phyloP scores from a whole-genome alignment of 2,888 invertebrate species.

The Gari tellinella region DNA sequence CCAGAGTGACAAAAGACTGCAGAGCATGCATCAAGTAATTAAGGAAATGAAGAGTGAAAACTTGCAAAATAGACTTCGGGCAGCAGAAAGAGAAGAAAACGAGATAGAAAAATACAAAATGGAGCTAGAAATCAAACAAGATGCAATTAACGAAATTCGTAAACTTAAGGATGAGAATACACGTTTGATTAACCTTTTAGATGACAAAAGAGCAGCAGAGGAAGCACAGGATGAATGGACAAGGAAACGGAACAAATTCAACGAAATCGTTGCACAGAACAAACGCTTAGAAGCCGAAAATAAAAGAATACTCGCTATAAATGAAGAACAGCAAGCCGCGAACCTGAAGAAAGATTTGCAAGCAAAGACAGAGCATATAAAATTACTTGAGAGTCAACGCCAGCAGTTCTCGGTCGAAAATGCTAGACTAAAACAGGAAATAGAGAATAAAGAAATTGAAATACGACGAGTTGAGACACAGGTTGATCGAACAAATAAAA shows the following conservation, averaged over 20 bases:
- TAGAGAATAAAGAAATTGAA: conserved; percentile 50
- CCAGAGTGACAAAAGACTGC: conserved; percentile 30
- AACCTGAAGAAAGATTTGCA: conserved; percentile 43
- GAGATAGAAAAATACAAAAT: conserved; percentile 54
- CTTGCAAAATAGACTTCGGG: conserved; percentile 48
- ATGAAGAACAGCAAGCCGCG: conserved; percentile 40
- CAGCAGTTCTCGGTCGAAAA: conserved; percentile 42
- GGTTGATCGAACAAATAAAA: conserved; percentile 30
- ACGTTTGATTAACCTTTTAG: conserved; percentile 37
- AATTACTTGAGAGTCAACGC: conserved; percentile 44
- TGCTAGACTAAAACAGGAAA: conserved; percentile 35
- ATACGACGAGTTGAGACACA: conserved; percentile 33
- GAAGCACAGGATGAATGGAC: conserved; percentile 59
- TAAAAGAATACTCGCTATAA: conserved; percentile 34
- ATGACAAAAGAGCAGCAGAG: conserved; percentile 55
- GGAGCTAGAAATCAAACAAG: conserved; percentile 61
- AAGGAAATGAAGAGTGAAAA: conserved; percentile 63
- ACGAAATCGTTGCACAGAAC: conserved; percentile 57
- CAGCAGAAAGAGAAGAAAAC: conserved; percentile 57
- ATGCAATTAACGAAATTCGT: conserved; percentile 57
- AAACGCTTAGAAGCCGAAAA: conserved; percentile 53
- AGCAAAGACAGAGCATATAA: conserved; percentile 48
- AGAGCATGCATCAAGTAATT: conserved; percentile 48
- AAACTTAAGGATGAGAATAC: conserved; percentile 55
- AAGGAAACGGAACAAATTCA: conserved; percentile 52